A percentile compares a stretch with the other conserved stretches of the same genome.
phyloP scores from a whole-genome alignment of 2,888 invertebrate species.

The Leptinotarsa tumamoca region DNA sequence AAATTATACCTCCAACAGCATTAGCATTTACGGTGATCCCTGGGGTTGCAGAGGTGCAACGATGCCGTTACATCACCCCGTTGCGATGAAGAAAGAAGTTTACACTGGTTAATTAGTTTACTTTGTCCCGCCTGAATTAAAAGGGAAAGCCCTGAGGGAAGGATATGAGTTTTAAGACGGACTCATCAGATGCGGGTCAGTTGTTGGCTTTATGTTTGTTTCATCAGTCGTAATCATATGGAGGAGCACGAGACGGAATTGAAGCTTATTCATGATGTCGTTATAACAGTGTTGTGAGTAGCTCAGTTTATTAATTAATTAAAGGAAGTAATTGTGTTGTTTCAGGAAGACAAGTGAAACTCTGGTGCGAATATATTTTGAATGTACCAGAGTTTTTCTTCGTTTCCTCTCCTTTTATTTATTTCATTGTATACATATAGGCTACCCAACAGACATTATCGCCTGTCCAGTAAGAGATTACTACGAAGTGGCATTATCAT shows the following conservation, averaged over 20 bases:
- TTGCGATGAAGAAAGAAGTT: constrained; percentile 8
- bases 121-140: constrained; percentile 9
- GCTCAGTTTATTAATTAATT: too few relatives aligned
- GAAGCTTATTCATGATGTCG: neutral
- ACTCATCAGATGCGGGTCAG: neutral
- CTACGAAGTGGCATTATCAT: too few relatives aligned
- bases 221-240: neutral
- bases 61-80: constrained; percentile 5
- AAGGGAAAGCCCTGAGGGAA: neutral
- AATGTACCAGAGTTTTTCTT: too few relatives aligned
- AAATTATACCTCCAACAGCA: constrained; percentile 26
- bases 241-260: neutral
- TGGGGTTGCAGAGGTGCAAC: constrained; percentile 2
- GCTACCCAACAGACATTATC: too few relatives aligned
- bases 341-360: too few relatives aligned
- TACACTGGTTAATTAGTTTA: constrained; percentile 15
- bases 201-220: neutral
- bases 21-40: constrained; percentile 30
- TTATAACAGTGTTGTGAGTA: too few relatives aligned
- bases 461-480: too few relatives aligned
- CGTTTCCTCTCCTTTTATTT: too few relatives aligned
- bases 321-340: too few relatives aligned
- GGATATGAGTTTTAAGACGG: constrained; percentile 10
- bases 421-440: too few relatives aligned
- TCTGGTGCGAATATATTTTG: too few relatives aligned